A percentile compares a stretch with the other conserved stretches of the same genome.
Evolutionary conservation across 1,140 invertebrate genomes (phyloP).

Genomic region (Pseudomyrmex cubaensis): DNA sequence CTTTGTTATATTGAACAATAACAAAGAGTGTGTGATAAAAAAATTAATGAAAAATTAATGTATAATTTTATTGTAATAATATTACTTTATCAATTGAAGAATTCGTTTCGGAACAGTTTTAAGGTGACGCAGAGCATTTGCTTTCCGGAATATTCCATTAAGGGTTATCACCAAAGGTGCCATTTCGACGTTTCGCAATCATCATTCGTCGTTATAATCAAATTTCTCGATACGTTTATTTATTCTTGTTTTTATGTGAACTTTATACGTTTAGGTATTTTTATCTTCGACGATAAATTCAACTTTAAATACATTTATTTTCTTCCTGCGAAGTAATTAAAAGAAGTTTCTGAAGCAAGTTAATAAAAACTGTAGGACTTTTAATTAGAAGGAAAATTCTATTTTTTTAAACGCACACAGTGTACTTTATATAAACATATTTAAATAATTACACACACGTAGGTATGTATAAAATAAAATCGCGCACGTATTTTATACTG

Average conservation of each 20-base stretch:
- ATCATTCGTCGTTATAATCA: background rate
- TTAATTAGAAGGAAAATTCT: too few species aligned
- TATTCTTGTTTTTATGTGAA: background rate
- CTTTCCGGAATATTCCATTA: background rate
- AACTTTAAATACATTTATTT: background rate
- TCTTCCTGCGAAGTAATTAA: background rate
- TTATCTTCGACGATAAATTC: background rate
- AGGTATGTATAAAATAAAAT: background rate
- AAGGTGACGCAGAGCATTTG: background rate
- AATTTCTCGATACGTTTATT: background rate
- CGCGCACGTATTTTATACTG: background rate
- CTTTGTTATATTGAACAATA: too few species aligned
- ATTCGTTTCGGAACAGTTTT: background rate
- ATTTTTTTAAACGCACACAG: too few species aligned
- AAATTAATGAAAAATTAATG: too few species aligned
- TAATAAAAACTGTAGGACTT: too few species aligned
- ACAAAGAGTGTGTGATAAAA: too few species aligned
- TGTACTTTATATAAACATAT: background rate
- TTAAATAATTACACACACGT: background rate
- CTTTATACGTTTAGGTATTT: background rate
- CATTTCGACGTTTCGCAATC: background rate
- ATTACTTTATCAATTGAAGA: background rate
- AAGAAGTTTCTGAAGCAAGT: too few species aligned
- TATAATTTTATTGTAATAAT: background rate
- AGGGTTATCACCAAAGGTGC: conserved; percentile 5